Evolutionary conservation across 2,797 vertebrate genomes (phyloP).

Genomic region (Denticeps clupeoides): DNA sequence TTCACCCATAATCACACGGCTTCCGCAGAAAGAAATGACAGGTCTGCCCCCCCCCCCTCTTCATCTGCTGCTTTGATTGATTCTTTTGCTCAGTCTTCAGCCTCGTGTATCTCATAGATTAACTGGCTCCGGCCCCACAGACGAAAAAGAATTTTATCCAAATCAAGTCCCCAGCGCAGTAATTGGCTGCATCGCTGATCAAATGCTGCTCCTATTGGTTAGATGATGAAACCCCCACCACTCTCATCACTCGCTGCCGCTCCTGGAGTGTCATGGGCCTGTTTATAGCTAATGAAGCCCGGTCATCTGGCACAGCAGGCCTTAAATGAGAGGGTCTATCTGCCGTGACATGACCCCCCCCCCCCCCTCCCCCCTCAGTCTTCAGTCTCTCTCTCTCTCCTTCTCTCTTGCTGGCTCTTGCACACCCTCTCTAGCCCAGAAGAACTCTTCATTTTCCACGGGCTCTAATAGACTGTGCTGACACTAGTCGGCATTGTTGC

Average conservation of each 20-base stretch:
- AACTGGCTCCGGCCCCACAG: no score
- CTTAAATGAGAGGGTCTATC: constrained; percentile 56
- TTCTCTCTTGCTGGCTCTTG: neutral
- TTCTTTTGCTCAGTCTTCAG: no score
- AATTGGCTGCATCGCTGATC: neutral
- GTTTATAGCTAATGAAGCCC: constrained; percentile 48
- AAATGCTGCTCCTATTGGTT: neutral
- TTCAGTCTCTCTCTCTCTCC: no score
- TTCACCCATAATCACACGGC: no score
- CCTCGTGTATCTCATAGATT: no score
- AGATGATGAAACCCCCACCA: neutral
- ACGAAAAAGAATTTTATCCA: no score
- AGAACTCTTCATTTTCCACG: constrained; percentile 30
- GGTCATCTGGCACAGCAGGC: constrained; percentile 41
- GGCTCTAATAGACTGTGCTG: constrained; percentile 55
- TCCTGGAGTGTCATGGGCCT: constrained; percentile 25
- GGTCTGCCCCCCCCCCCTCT: no score
- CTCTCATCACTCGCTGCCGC: constrained; percentile 11
- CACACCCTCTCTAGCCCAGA: constrained; percentile 29
- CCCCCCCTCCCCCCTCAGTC: constrained; percentile 8
- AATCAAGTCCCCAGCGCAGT: neutral
- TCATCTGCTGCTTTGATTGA: no score
- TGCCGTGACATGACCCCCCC: constrained; percentile 46
- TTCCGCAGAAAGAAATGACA: no score
- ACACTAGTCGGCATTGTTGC: constrained; percentile 60